These are phyloP conservation scores for Lycophotia porphyrea DNA, from an alignment of 2,888 invertebrate genomes.

Conservation along the genomic window DNA sequence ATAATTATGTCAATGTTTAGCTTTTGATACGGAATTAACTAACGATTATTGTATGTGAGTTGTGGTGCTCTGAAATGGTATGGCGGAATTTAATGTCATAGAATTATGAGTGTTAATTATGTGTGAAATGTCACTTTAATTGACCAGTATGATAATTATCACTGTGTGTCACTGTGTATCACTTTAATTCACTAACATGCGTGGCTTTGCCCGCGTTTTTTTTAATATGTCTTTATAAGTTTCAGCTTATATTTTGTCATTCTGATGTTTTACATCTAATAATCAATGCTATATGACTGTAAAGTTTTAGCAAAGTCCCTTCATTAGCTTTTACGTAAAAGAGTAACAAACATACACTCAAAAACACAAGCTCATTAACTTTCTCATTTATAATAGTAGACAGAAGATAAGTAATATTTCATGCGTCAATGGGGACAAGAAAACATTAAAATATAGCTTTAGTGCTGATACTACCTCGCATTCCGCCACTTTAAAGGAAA, in stretches of 20 bases:
- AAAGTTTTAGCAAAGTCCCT: background rate
- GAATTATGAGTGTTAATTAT: background rate
- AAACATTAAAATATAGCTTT: background rate
- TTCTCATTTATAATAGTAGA: background rate
- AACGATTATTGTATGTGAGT: slow-evolving; percentile 8
- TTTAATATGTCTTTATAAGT: background rate
- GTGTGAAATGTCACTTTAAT: background rate
- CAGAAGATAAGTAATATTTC: background rate
- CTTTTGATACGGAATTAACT: slow-evolving; percentile 19
- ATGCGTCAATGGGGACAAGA: background rate
- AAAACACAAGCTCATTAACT: background rate
- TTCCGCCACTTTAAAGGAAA: background rate
- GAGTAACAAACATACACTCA: background rate
- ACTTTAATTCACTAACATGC: no score
- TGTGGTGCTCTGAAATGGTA: background rate
- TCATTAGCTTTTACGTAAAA: background rate
- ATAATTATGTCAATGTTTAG: slow-evolving; percentile 28
- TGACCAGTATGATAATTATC: background rate
- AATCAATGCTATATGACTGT: background rate
- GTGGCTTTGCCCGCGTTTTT: background rate
- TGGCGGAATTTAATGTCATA: background rate
- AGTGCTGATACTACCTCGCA: background rate
- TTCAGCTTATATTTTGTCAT: background rate
- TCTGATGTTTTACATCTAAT: background rate
- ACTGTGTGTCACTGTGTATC: no score